Percentiles rank a stretch among this genome's conserved stretches.
Evolutionary conservation across 2,797 vertebrate species (phyloP).

Genomic region (Carcharodon carcharias): DNA sequence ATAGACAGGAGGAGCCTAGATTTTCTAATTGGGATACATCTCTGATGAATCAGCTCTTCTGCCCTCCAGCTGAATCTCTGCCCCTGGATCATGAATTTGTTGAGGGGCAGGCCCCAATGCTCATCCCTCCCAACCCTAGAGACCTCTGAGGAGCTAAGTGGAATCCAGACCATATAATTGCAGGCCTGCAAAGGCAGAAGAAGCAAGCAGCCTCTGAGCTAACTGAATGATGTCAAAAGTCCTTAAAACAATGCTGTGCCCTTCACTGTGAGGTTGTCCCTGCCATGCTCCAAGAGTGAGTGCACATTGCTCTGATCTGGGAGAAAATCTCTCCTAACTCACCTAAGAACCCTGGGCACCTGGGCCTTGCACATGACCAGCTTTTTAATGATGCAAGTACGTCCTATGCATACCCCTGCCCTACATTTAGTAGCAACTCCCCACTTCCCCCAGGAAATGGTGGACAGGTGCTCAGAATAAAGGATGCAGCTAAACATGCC

Average conservation of each 20-base stretch:
- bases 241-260: background rate
- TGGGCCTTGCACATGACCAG: background rate
- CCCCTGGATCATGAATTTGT: background rate
- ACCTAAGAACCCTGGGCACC: background rate
- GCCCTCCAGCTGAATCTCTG: background rate
- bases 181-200: background rate
- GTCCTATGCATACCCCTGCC: background rate
- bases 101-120: background rate
- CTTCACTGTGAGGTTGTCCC: background rate
- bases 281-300: background rate
- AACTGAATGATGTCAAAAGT: background rate
- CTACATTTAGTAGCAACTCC: background rate
- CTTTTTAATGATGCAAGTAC: background rate
- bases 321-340: too few relatives aligned
- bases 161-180: background rate
- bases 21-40: background rate
- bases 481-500: background rate
- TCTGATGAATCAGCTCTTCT: background rate
- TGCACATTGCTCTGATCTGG: background rate
- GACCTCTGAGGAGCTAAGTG: background rate
- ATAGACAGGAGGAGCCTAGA: background rate
- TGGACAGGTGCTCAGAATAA: background rate
- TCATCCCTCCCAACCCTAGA: background rate
- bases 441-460: background rate
- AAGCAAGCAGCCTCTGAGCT: too few relatives aligned